These are phyloP conservation scores for Dryadula phaetusa DNA, from an alignment of 2,888 invertebrate species.

Conservation along the genomic window DNA sequence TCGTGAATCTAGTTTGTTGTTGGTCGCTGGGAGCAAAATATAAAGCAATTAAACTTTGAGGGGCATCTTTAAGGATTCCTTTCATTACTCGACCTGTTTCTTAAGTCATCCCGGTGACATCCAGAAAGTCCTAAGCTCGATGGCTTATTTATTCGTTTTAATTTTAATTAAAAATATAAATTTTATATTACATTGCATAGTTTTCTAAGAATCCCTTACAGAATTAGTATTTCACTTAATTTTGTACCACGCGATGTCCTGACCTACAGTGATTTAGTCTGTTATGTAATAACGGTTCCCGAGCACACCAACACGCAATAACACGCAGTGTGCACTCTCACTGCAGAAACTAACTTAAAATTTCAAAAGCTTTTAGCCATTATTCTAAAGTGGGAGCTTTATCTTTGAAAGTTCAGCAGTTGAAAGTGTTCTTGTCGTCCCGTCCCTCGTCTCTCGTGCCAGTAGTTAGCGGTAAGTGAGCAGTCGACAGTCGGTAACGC, in stretches of 20 bases:
- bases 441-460: not conserved
- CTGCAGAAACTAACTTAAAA: not conserved
- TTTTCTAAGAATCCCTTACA: too few relatives aligned
- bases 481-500: slow-evolving; percentile 13
- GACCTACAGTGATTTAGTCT: not conserved
- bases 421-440: not conserved
- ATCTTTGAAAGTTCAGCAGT: slow-evolving; percentile 11
- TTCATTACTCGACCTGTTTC: not conserved
- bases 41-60: slow-evolving; percentile 15
- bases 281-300: not conserved
- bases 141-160: not conserved
- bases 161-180: not conserved
- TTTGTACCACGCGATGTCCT: not conserved
- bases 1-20: not conserved
- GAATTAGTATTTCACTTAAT: too few relatives aligned
- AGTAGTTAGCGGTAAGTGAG: slow-evolving; percentile 10
- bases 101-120: not conserved
- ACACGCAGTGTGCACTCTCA: not conserved
- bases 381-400: slow-evolving; percentile 7
- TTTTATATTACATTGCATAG: too few relatives aligned
- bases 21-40: slow-evolving; percentile 1
- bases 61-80: slow-evolving; percentile 17
- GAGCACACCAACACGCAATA: slow-evolving; percentile 1
- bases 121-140: not conserved
- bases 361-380: slow-evolving; percentile 30